These are phyloP conservation scores for Macrotrachela quadricornifera DNA, from an alignment of 1,140 invertebrate species.

Conservation along the genomic window DNA sequence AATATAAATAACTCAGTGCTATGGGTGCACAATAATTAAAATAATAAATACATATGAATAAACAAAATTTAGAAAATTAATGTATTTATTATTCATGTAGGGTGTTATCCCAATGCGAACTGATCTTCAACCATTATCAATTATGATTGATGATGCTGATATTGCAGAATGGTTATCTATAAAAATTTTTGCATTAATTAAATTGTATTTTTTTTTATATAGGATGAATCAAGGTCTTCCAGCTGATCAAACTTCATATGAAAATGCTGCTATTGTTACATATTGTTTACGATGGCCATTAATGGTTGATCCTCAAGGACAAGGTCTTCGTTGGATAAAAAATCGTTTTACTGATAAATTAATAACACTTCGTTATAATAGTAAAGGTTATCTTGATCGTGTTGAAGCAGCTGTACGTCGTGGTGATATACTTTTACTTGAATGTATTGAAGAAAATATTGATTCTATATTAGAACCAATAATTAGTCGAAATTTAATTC, in stretches of 20 bases:
- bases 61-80: no score
- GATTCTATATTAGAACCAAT: constrained; percentile 27
- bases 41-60: no score
- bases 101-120: background rate
- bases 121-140: constrained; percentile 16
- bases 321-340: constrained; percentile 62
- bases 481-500: constrained; percentile 4
- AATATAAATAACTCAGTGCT: no score
- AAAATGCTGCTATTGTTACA: constrained; percentile 32
- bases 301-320: constrained; percentile 68
- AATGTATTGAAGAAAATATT: constrained; percentile 27
- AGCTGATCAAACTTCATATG: background rate
- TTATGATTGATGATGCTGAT: constrained; percentile 13
- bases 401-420: background rate
- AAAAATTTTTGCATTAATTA: background rate
- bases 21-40: no score
- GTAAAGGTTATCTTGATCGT: constrained; percentile 42
- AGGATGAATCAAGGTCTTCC: constrained; percentile 37
- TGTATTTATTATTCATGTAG: no score
- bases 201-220: constrained; percentile 32
- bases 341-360: constrained; percentile 45
- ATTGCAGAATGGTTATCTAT: background rate
- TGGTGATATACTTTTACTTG: constrained; percentile 28
- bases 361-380: constrained; percentile 72
- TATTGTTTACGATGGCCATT: constrained; percentile 82